Conservation (phyloP, 2,797 vertebrate species). For the Phoebastria nigripes region DNA sequence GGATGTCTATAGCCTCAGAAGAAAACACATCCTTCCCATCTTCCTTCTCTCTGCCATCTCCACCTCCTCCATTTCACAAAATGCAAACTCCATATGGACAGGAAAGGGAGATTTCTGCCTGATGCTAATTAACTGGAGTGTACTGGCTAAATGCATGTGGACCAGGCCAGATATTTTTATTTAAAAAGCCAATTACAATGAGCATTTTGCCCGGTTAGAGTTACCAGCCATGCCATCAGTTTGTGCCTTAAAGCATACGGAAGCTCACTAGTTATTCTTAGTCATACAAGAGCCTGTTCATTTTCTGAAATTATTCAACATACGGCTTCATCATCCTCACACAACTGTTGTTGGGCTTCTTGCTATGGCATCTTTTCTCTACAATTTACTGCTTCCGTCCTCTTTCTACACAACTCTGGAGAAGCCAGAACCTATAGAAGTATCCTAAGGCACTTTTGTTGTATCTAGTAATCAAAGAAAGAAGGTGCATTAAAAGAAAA, state of each 20-base stretch:
- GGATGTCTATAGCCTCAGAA: background rate
- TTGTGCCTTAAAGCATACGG: background rate
- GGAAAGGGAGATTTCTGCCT: conserved; percentile 40
- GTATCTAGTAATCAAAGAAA: background rate
- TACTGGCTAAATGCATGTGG: conserved; percentile 15
- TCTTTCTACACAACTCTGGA: background rate
- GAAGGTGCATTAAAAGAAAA: background rate
- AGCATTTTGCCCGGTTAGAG: conserved; percentile 5
- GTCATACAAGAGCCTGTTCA: background rate
- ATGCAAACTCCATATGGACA: conserved; percentile 51
- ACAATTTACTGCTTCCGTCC: background rate
- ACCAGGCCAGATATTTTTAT: conserved; percentile 20
- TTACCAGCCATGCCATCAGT: conserved; percentile 7
- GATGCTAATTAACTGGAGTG: conserved; percentile 48
- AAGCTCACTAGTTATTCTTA: conserved; percentile 5
- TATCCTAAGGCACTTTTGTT: background rate
- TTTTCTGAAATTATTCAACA: conserved; percentile 10
- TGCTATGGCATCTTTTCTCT: background rate
- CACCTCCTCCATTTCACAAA: conserved; percentile 23
- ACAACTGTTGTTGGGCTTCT: background rate
- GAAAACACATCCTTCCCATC: background rate
- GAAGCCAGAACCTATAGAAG: background rate
- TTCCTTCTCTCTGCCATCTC: background rate
- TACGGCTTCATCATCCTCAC: background rate
- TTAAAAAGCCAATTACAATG: conserved; percentile 4